These are phyloP conservation scores for Erythrocercus mccallii DNA, from an alignment of 2,113 vertebrate genomes.

Conservation along the genomic window DNA sequence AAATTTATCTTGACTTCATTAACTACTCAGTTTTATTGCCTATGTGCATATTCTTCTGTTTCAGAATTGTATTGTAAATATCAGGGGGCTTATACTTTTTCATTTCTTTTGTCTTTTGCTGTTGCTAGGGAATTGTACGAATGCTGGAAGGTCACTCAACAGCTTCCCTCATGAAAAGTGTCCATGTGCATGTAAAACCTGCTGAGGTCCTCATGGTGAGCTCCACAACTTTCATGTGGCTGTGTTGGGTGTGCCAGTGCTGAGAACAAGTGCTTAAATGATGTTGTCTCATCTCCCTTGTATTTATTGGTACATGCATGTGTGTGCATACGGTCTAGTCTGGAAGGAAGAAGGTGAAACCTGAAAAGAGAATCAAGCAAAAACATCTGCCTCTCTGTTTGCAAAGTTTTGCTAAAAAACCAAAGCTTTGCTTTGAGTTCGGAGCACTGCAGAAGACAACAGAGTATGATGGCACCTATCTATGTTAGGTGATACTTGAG, in stretches of 20 bases:
- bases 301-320: background rate
- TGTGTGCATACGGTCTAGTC: background rate
- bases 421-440: too few species aligned
- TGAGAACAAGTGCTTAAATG: background rate
- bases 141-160: background rate
- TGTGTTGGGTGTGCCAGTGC: accelerated
- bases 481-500: background rate
- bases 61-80: background rate
- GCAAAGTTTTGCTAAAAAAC: background rate
- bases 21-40: background rate
- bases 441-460: background rate
- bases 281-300: background rate
- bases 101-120: background rate
- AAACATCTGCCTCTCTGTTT: background rate
- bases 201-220: background rate
- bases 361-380: background rate
- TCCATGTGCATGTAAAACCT: background rate
- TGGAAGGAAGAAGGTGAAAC: background rate
- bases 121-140: background rate
- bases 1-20: background rate
- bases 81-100: background rate
- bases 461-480: background rate
- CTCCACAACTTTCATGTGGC: background rate
- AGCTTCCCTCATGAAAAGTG: background rate
- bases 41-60: background rate